phyloP scores from a whole-genome alignment of 2,113 vertebrate genomes.

The Boulengeromyrus knoepffleri region DNA sequence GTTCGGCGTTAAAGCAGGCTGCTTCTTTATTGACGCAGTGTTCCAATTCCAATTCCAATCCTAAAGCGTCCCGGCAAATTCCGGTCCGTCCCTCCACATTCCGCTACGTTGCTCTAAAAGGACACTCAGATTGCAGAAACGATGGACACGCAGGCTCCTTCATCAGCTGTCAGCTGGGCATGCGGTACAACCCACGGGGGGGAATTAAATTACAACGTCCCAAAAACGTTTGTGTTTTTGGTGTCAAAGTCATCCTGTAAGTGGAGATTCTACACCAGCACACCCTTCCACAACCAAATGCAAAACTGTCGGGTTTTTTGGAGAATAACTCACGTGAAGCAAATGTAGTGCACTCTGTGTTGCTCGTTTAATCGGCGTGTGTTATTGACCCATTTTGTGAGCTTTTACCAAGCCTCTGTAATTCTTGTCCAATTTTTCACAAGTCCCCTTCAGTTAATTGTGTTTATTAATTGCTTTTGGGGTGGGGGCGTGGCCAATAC shows the following conservation, averaged over 20 bases:
- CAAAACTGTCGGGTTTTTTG: neutral
- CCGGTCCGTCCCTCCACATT: neutral
- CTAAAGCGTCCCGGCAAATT: neutral
- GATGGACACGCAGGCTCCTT: neutral
- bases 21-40: neutral
- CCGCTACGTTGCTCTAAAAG: neutral
- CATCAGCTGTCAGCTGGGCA: conserved; percentile 27
- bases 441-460: neutral
- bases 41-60: neutral
- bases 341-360: neutral
- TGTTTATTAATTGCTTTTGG: neutral
- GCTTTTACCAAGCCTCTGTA: neutral
- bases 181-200: conserved; percentile 26
- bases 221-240: conserved; percentile 39
- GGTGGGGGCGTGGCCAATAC: neutral
- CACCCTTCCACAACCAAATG: neutral
- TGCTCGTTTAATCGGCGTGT: neutral
- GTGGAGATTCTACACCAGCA: neutral
- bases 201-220: conserved; percentile 40
- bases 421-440: neutral
- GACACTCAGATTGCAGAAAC: neutral
- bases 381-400: neutral
- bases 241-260: conserved; percentile 50
- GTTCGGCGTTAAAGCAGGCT: neutral
- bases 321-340: neutral